Evolutionary conservation across 2,888 invertebrate species (phyloP).

Genomic region (Leptodirus hochenwartii): DNA sequence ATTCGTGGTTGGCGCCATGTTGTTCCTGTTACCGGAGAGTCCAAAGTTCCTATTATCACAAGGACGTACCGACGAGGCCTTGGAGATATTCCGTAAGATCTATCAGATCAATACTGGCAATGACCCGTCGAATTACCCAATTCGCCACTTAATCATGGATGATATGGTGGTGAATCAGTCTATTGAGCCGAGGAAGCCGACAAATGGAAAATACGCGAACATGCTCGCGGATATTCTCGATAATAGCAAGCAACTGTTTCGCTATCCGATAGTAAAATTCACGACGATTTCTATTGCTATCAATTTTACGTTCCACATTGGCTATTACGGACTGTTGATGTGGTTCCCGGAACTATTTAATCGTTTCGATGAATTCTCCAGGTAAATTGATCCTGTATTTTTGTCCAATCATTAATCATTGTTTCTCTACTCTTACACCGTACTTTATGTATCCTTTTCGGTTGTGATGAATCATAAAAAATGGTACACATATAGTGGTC

Average conservation of each 20-base stretch:
- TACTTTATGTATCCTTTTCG: no score
- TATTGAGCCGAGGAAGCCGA: slow-evolving; percentile 27
- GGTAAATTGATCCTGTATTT: no score
- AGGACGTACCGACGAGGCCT: slow-evolving; percentile 61
- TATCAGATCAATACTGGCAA: slow-evolving; percentile 68
- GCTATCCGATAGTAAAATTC: slow-evolving; percentile 64
- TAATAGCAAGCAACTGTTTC: slow-evolving; percentile 66
- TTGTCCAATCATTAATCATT: no score
- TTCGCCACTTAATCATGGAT: slow-evolving; percentile 48
- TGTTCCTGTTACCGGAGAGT: slow-evolving; percentile 75
- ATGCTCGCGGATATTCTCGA: slow-evolving; percentile 63
- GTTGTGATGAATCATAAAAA: no score
- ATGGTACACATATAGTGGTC: no score
- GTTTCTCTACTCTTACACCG: no score
- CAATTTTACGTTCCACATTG: slow-evolving; percentile 87
- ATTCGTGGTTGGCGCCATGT: slow-evolving; percentile 65
- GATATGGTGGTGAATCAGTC: slow-evolving; percentile 24
- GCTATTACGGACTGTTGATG: slow-evolving; percentile 91
- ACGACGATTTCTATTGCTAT: slow-evolving; percentile 72
- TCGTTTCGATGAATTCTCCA: slow-evolving; percentile 66
- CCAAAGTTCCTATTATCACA: slow-evolving; percentile 73
- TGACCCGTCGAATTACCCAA: slow-evolving; percentile 55
- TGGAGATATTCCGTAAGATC: slow-evolving; percentile 65
- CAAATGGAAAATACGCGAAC: slow-evolving; percentile 46
- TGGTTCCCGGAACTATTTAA: slow-evolving; percentile 94